Evolutionary conservation across 2,888 invertebrate species (phyloP).

Genomic region (Drosophila imparisetae): DNA sequence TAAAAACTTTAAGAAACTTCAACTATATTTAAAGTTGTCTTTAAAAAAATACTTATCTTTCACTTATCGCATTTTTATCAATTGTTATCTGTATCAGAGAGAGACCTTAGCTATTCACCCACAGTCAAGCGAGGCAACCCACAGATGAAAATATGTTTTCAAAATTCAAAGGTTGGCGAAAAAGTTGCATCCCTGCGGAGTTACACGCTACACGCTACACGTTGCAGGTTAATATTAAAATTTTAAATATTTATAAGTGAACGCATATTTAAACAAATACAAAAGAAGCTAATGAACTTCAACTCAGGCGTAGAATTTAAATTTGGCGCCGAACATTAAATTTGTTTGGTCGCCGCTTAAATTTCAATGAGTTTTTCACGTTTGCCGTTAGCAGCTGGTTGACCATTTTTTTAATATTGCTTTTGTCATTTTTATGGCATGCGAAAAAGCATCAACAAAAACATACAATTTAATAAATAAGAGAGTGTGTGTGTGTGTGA

Average conservation of each 20-base stretch:
- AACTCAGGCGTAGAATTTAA: not conserved
- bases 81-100: not conserved
- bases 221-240: not conserved
- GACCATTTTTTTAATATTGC: slow-evolving; percentile 40
- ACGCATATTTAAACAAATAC: not conserved
- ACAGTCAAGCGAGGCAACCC: too few species aligned
- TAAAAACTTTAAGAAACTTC: too few species aligned
- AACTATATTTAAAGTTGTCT: not conserved
- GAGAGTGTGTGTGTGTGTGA: not conserved
- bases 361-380: slow-evolving; percentile 22
- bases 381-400: slow-evolving; percentile 42
- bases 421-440: slow-evolving; percentile 72
- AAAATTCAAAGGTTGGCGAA: too few species aligned
- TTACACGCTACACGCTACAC: not conserved
- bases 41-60: not conserved
- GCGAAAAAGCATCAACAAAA: slow-evolving; percentile 31
- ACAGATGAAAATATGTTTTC: too few species aligned
- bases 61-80: not conserved
- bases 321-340: slow-evolving; percentile 8
- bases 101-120: too few species aligned
- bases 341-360: slow-evolving; percentile 17
- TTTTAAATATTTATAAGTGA: not conserved
- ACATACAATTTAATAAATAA: slow-evolving; percentile 65
- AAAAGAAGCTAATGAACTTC: not conserved
- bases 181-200: too few species aligned